phyloP scores from a whole-genome alignment of 2,797 vertebrate species.

The Neosalanx taihuensis region DNA sequence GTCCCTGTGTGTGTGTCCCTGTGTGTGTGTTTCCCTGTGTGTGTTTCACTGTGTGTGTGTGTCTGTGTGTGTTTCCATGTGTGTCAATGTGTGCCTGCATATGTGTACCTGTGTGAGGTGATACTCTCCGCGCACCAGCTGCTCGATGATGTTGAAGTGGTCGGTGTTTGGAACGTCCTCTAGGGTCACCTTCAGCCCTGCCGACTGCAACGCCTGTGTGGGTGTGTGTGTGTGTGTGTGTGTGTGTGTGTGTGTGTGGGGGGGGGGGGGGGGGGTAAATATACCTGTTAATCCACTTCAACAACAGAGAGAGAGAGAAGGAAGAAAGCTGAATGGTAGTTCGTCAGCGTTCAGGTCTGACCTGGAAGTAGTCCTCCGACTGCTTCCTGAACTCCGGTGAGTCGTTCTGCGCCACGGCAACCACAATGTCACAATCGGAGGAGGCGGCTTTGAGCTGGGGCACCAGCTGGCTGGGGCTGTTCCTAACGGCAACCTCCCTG shows the following conservation, averaged over 20 bases:
- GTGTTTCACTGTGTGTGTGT: not conserved
- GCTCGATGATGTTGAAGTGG: slow-evolving; percentile 76
- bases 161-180: slow-evolving; percentile 74
- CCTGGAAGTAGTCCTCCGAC: slow-evolving; percentile 80
- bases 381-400: slow-evolving; percentile 86
- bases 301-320: not conserved
- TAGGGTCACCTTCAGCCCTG: slow-evolving; percentile 67
- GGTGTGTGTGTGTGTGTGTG: not conserved
- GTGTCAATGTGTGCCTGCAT: not conserved
- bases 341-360: slow-evolving; percentile 47
- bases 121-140: slow-evolving; percentile 69
- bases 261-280: not conserved
- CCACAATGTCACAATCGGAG: slow-evolving; percentile 67
- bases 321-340: not conserved
- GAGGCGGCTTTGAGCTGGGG: slow-evolving; percentile 44
- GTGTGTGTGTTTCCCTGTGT: not conserved
- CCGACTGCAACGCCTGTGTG: slow-evolving; percentile 60
- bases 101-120: slow-evolving; percentile 62
- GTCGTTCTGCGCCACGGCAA: slow-evolving; percentile 84
- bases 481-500: slow-evolving; percentile 85
- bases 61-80: not conserved
- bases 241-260: no score
- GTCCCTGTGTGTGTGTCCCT: not conserved
- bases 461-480: slow-evolving; percentile 80
- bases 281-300: no score